Evolutionary conservation across 53 echinoderm and acorn worm species (phyloP).

Genomic region (Holothuria leucospilota): DNA sequence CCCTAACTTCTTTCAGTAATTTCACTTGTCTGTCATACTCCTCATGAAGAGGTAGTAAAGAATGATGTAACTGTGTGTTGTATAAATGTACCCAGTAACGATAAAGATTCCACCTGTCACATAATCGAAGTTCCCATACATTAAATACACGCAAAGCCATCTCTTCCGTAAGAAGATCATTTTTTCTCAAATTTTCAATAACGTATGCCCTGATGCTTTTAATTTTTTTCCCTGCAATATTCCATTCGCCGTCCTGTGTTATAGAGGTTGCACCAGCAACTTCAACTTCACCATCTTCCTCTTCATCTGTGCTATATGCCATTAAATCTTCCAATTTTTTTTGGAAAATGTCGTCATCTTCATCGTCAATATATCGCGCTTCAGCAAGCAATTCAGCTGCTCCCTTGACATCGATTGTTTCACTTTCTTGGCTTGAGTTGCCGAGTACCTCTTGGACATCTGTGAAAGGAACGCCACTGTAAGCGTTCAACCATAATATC

Average conservation of each 20-base stretch:
- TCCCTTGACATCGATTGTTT: conserved; percentile 62
- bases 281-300: conserved; percentile 33
- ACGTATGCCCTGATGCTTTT: conserved; percentile 39
- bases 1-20: conserved; percentile 59
- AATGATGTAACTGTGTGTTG: conserved; percentile 22
- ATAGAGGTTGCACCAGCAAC: neutral
- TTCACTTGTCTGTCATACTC: conserved; percentile 64
- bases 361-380: conserved; percentile 67
- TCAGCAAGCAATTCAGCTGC: conserved; percentile 65
- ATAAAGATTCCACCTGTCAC: conserved; percentile 81
- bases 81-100: conserved; percentile 78
- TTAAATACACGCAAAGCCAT: conserved; percentile 57
- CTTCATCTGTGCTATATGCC: conserved; percentile 41
- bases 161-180: conserved; percentile 61
- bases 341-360: conserved; percentile 31
- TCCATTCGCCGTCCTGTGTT: conserved; percentile 55
- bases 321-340: neutral
- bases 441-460: neutral
- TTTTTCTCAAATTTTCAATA: conserved; percentile 54
- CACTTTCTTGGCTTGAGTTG: conserved; percentile 19
- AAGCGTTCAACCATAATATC: conserved; percentile 12
- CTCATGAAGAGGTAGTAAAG: conserved; percentile 51
- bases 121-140: conserved; percentile 63
- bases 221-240: conserved; percentile 10
- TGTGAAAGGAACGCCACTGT: conserved; percentile 1